These are phyloP conservation scores for Acanthochromis polyacanthus DNA, from an alignment of 2,113 vertebrate species.

Conservation along the genomic window DNA sequence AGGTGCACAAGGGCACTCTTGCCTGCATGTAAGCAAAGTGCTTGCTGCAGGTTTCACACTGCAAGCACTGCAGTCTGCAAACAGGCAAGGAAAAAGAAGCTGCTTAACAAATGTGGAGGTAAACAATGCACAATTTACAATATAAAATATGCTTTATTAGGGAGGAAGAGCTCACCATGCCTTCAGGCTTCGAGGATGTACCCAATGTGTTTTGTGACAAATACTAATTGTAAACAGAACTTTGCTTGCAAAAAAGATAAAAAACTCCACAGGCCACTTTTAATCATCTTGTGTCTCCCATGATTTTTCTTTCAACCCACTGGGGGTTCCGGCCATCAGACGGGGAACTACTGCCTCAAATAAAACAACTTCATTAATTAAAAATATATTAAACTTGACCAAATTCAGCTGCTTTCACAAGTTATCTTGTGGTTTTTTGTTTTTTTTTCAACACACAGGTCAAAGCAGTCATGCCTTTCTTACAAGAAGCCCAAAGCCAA, in stretches of 20 bases:
- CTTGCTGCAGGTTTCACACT: not conserved
- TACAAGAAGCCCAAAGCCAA: conserved; percentile 43
- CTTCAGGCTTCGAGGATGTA: not conserved
- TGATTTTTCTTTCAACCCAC: not conserved
- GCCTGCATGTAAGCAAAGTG: not conserved
- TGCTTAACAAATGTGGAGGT: too few relatives aligned
- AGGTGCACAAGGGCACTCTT: not conserved
- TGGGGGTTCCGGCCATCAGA: not conserved
- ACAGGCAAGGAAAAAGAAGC: too few relatives aligned
- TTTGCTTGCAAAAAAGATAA: not conserved
- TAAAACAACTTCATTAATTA: not conserved
- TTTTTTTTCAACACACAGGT: conserved; percentile 15
- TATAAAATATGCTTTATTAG: too few relatives aligned
- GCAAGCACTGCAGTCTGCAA: not conserved
- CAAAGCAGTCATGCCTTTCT: conserved; percentile 18
- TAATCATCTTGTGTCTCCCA: not conserved
- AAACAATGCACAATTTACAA: too few relatives aligned
- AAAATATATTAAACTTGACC: not conserved
- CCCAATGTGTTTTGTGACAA: too few relatives aligned
- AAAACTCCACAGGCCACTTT: too few relatives aligned
- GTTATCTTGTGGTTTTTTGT: not conserved
- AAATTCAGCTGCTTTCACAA: conserved; percentile 3
- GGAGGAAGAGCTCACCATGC: not conserved
- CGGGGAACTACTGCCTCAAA: not conserved
- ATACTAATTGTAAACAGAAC: not conserved